These are phyloP conservation scores for Neomorphus geoffroyi DNA, from an alignment of 2,797 vertebrate species.

Conservation along the genomic window DNA sequence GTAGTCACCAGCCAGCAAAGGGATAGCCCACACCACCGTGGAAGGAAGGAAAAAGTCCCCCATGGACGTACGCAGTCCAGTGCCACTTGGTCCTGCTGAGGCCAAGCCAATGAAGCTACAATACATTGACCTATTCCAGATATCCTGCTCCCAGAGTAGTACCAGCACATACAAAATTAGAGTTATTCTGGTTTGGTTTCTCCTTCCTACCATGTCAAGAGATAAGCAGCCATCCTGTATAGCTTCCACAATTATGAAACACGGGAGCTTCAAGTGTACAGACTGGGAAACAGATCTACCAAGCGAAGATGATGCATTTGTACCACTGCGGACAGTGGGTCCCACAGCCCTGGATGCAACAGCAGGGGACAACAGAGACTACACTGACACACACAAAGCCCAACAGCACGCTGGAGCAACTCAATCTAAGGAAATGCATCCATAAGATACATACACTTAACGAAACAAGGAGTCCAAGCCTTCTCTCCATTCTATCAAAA, in stretches of 20 bases:
- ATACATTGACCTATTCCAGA: not conserved
- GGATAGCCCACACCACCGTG: not conserved
- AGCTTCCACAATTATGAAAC: not conserved
- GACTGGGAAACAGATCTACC: not conserved
- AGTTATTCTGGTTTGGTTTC: not conserved
- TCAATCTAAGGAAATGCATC: not conserved
- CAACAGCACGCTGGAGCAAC: not conserved
- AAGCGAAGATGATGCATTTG: not conserved
- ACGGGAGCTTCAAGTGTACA: rapidly evolving
- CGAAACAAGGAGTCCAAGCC: not conserved
- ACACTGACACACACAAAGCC: not conserved
- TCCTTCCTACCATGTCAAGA: not conserved
- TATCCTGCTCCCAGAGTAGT: not conserved
- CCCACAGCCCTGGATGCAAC: not conserved
- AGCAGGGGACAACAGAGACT: not conserved
- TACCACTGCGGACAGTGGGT: not conserved
- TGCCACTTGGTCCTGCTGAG: not conserved
- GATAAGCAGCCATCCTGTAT: not conserved
- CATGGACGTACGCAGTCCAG: not conserved
- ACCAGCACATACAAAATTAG: not conserved
- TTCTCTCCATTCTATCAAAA: not conserved
- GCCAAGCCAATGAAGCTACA: not conserved
- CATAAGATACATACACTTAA: not conserved
- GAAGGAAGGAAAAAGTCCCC: not conserved
- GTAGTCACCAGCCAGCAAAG: not conserved